Conservation (phyloP, 2,797 vertebrate species). For the Etheostoma nigrum region DNA sequence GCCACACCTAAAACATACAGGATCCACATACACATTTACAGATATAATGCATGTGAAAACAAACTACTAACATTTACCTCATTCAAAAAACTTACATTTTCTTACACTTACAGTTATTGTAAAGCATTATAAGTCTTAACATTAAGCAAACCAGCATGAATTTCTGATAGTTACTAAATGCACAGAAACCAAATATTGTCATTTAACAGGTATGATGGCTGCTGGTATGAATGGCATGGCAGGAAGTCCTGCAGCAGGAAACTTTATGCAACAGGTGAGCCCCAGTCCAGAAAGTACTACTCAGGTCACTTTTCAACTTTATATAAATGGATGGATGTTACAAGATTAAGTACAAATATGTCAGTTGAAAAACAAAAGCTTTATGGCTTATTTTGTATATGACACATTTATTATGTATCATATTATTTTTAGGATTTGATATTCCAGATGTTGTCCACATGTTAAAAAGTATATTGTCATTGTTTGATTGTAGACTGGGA, state of each 20-base stretch:
- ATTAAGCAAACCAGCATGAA: slow-evolving; percentile 7
- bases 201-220: slow-evolving; percentile 82
- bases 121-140: slow-evolving; percentile 22
- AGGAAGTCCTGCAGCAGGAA: slow-evolving; percentile 91
- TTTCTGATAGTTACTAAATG: slow-evolving; percentile 4
- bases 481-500: slow-evolving; percentile 86
- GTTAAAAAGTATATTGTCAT: slow-evolving; percentile 4
- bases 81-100: slow-evolving; percentile 50
- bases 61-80: slow-evolving; percentile 62
- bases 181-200: slow-evolving; percentile 25
- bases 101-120: slow-evolving; percentile 7
- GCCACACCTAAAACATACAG: slow-evolving; percentile 31
- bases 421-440: background rate
- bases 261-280: slow-evolving; percentile 94
- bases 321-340: background rate
- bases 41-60: slow-evolving; percentile 65
- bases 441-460: background rate
- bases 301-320: background rate
- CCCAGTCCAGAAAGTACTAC: background rate
- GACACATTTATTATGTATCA: too few species aligned
- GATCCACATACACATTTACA: slow-evolving; percentile 39
- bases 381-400: background rate
- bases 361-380: background rate
- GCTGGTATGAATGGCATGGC: slow-evolving; percentile 92
- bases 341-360: background rate